A percentile compares a stretch with the other conserved stretches of the same genome.
phyloP scores from a whole-genome alignment of 2,797 vertebrate genomes.

The Enteromius afrohamiltoni region DNA sequence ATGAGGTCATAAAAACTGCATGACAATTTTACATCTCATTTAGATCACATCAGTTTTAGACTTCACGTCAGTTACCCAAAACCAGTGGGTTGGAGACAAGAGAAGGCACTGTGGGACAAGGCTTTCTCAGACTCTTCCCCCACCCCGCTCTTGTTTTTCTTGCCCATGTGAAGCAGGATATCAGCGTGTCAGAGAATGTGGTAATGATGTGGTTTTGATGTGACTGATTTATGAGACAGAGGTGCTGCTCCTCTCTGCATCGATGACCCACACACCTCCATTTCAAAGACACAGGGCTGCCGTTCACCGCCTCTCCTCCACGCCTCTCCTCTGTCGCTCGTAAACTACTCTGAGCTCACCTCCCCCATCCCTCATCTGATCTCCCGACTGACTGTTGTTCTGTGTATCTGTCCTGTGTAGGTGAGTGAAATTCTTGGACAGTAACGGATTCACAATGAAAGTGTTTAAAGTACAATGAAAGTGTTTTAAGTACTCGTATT shows the following conservation, averaged over 20 bases:
- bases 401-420: constrained; percentile 2
- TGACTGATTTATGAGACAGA: constrained; percentile 48
- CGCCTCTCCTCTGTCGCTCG: constrained; percentile 71
- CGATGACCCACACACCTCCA: constrained; percentile 64
- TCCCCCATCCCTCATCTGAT: constrained; percentile 35
- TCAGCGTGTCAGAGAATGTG: constrained; percentile 42
- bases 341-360: constrained; percentile 66
- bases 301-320: constrained; percentile 67
- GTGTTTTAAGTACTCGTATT: neutral
- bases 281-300: constrained; percentile 75
- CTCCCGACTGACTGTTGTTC: constrained; percentile 38
- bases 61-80: neutral
- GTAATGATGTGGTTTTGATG: constrained; percentile 47
- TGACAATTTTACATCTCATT: neutral
- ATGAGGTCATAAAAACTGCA: neutral
- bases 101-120: constrained; percentile 3
- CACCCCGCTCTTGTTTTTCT: constrained; percentile 27
- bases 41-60: constrained; percentile 5
- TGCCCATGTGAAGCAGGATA: constrained; percentile 53
- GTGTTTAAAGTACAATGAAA: neutral
- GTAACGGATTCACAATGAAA: neutral
- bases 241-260: constrained; percentile 60
- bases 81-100: neutral
- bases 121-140: neutral
- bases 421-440: too few relatives aligned